A percentile compares a stretch with the other conserved stretches of the same genome.
Evolutionary conservation across 2,113 vertebrate species (phyloP).

Genomic region (Trachemys scripta): DNA sequence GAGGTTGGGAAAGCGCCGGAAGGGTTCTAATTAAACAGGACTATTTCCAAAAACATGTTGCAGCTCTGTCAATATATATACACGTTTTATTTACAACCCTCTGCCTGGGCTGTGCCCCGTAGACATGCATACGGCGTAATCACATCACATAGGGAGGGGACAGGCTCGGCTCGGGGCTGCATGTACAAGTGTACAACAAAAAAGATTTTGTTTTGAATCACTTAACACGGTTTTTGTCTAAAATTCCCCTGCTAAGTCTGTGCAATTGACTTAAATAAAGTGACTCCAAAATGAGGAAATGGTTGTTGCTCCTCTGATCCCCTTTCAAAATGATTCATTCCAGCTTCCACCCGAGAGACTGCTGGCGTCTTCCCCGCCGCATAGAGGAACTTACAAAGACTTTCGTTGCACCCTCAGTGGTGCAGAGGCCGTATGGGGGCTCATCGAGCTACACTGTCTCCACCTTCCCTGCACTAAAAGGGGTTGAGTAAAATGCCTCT

Average conservation of each 20-base stretch:
- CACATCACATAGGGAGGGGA: fast-evolving
- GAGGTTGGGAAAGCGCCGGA: neutral
- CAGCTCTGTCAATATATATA: neutral
- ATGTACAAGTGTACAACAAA: neutral
- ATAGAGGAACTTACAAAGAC: neutral
- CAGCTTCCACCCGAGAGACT: neutral
- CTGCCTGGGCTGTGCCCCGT: neutral
- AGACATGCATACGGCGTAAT: neutral
- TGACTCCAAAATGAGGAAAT: conserved; percentile 28
- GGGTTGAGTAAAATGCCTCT: neutral
- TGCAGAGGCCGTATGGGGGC: too few relatives aligned
- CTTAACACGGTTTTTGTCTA: neutral
- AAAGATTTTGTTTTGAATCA: neutral
- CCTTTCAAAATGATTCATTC: neutral
- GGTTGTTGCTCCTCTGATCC: neutral
- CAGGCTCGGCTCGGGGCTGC: neutral
- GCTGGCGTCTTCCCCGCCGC: neutral
- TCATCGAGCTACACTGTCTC: too few relatives aligned
- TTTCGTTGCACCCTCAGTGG: neutral
- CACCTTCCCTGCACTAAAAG: neutral
- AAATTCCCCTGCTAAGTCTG: neutral
- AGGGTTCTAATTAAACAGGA: neutral
- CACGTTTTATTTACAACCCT: conserved; percentile 21
- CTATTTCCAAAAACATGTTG: neutral
- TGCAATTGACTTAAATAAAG: conserved; percentile 55